Evolutionary conservation across 2,888 invertebrate genomes (phyloP), one percentile per base, ranked within the genome.

Genomic region (Netelia melanura): DNA sequence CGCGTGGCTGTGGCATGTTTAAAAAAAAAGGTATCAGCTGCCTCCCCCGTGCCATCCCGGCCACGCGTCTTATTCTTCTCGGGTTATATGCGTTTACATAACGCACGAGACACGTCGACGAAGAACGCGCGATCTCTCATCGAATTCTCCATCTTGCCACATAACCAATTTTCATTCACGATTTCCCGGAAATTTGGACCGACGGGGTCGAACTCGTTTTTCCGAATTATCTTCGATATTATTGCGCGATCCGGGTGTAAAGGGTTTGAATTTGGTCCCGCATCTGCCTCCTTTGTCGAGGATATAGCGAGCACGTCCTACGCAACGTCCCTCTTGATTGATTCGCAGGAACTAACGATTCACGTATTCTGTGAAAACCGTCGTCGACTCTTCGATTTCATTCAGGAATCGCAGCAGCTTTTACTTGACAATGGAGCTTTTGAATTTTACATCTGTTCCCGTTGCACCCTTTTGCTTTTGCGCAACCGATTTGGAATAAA

Each of bases 361-460:
- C 68, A 30, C 8, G 10, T 23, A 68, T 78, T 77, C 65, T 54
- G 56, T 70, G 43, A n/a, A 67, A 61, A 72, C 65, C 25, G 44
- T 79, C 23, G 54, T n/a, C 30, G 56, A 62, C 44, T 8, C 52
- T 10, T 44, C 52, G 25, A 14, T 48, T 48, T 48, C 3, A 14
- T 14, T 14, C 25, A 6, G 38, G 43, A 56, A n/a, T 38, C 3
- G 11, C 68, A 78, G 58, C 61, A 61, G 82, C 43, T 81, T 81
- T 43, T 56, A 79, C 62, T 64, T 68, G 70, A 87, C 85, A 88
- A 88, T 83, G 82, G 83, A 81, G 67, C 65, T 56, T 38, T 5
- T 38, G 6, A 85, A 65, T 87, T 88, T 88, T 88, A 87, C 90
- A 89, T 89, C 21, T 21, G 21, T 21, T 21, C 21, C 90, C 89